Percentiles rank a stretch among this genome's conserved stretches.
Conservation (phyloP, 2,888 invertebrate genomes). For the Parthenolecanium corni region DNA sequence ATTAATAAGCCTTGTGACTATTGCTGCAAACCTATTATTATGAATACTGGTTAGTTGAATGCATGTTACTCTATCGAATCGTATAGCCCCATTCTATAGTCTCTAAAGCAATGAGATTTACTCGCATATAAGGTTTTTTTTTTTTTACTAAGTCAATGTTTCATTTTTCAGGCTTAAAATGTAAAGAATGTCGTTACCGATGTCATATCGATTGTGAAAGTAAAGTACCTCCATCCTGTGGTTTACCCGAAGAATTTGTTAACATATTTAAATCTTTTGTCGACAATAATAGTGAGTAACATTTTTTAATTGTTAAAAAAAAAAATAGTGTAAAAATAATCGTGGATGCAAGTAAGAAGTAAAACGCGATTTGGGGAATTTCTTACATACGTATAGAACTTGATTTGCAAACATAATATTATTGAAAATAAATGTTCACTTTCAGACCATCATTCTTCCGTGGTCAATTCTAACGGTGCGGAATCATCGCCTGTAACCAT, state of each 20-base stretch:
- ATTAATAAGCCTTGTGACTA: conserved; percentile 80
- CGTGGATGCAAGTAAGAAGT: no score
- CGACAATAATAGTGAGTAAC: conserved; percentile 3
- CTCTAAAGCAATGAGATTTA: no score
- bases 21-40: conserved; percentile 78
- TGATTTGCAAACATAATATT: no score
- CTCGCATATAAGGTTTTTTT: no score
- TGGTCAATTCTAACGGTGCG: not conserved
- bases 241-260: conserved; percentile 72
- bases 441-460: conserved; percentile 18
- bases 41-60: conserved; percentile 48
- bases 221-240: conserved; percentile 86
- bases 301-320: no score
- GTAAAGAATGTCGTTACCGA: conserved; percentile 89
- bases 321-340: no score
- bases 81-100: no score
- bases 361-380: no score
- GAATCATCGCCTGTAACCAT: conserved; percentile 9
- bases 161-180: conserved; percentile 57
- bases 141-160: not conserved
- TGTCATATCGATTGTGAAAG: conserved; percentile 79
- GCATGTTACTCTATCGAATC: no score
- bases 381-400: no score
- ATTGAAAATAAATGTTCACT: conserved; percentile 5
- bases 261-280: conserved; percentile 54